These are phyloP conservation scores for Phoenicopterus ruber DNA, from an alignment of 2,113 vertebrate species.

Conservation along the genomic window DNA sequence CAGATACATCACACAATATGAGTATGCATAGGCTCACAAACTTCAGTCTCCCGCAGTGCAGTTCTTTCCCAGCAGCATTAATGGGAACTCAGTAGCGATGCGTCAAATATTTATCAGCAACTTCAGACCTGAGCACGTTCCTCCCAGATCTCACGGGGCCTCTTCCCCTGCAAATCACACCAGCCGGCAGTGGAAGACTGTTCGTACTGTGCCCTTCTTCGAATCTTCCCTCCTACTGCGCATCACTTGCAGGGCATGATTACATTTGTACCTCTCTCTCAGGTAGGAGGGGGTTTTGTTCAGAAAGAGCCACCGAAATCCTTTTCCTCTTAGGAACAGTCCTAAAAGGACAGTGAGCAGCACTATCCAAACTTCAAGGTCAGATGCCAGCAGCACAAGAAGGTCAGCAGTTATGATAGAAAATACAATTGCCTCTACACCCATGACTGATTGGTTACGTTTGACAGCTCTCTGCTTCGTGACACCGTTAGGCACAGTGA, in stretches of 20 bases:
- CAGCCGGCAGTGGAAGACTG: neutral
- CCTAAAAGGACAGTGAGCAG: neutral
- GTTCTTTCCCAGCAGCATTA: neutral
- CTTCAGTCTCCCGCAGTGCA: neutral
- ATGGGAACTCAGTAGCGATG: neutral
- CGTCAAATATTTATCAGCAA: neutral
- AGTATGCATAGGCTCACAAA: neutral
- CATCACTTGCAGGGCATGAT: neutral
- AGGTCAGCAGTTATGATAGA: neutral
- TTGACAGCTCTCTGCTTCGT: neutral
- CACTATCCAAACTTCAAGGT: neutral
- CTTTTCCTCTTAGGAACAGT: neutral
- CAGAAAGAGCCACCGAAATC: neutral
- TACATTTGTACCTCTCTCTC: neutral
- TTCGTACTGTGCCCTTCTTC: neutral
- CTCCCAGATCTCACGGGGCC: neutral
- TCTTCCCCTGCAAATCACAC: neutral
- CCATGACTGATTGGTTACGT: neutral
- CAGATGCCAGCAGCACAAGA: neutral
- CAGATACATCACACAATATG: rapidly evolving
- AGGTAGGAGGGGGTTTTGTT: neutral
- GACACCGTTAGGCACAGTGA: neutral
- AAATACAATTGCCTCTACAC: neutral
- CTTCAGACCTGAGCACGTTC: neutral
- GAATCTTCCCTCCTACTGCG: neutral